Base-by-base conservation (phyloP, 1,140 invertebrate species). In the Rhyacophila brunnea region DNA sequence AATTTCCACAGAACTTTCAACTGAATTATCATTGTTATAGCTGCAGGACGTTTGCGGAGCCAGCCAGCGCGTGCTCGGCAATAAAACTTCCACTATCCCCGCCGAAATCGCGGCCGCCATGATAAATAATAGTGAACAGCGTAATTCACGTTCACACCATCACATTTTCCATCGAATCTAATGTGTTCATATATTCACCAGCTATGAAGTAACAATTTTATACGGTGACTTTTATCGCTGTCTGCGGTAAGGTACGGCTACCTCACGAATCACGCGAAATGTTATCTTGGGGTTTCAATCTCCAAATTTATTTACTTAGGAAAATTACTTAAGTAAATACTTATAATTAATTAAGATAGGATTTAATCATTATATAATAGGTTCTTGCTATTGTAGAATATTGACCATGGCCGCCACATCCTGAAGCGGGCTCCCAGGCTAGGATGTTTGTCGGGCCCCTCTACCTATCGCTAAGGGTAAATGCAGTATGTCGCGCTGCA, bases 1-100 rank as follows among this genome's bases (percentile, higher is more conserved):
- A 57, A 57, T 57, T 36, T 32, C 23, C 34, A 45, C 45, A 57
- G 9, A 28, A 57, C 52, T 55, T 55, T 55, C 52, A 34, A 55
- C 35, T 55, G 44, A 55, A 55, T 55, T 57, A 47, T 57, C 54
- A 40, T 57, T 57, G 54, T 57, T 47, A 57, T 57, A 48, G 42
- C 44, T 49, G 54, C 45, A 57, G 45, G 23, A 48, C 44, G 15
- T n/a, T 20, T 20, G 14, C 13, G 47, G 47, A 34, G 9, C 35
- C 4, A 34, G 9, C 35, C 4, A 32, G 32, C 47, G 32, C 47
- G 47, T 50, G 32, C 47, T 14, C n/a, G n/a, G 32, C 32, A 20
- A 50, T 50, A 50, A 50, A 50, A 50, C 47, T 42, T 18, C 13
- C 14, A 34, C 20, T 34, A 34, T 34, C 47, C 2, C 40, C 4